Evolutionary conservation across 2,797 vertebrate species (phyloP), one percentile per base, ranked within the genome.

Genomic region (Pterois miles): DNA sequence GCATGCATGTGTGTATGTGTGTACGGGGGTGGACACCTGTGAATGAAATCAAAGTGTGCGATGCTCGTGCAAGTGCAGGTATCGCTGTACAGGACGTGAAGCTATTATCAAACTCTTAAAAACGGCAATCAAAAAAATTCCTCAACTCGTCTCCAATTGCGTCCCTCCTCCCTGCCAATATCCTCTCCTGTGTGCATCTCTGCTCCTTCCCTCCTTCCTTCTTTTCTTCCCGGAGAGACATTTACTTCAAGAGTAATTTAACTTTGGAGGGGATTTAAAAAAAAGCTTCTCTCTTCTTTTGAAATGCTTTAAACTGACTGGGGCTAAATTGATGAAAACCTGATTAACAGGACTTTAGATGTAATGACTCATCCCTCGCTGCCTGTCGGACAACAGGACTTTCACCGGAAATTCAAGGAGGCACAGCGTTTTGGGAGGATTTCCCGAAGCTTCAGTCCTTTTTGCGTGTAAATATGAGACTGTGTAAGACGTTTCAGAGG

Each of bases 91-190:
- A 87, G 83, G 91, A 91, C 84, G 85, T 88, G 88, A 91, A 89
- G 85, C 87, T 92, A 90, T 81, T 87, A 90, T 87, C 79, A 65
- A 85, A 93, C 87, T 89, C 84, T 91, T 83, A 96, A 97, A 54
- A 54, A 95, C n/a, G 96, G 96, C 95, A 96, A 96, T 96, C 90
- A 81, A 82, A 89, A 89, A 90, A 84, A 80, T 59, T 74, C 81
- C 81, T 85, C 77, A 78, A 88, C 76, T 77, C 83, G 85, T 74
- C 68, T 83, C 85, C 71, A 50, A 63, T 81, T 72, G 23, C 59
- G 54, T 76, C 78, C 57, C 64, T 85, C 79, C 74, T 83, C 73
- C 56, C 60, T 36, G 46, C 74, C 68, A 80, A 72, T 85, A 85
- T 88, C 72, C 83, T 82, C 63, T 87, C 86, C 76, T 86, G 85